Evolutionary conservation across 1,140 invertebrate species (phyloP), one percentile per base, ranked within the genome.

Genomic region (Doryteuthis pealeii): DNA sequence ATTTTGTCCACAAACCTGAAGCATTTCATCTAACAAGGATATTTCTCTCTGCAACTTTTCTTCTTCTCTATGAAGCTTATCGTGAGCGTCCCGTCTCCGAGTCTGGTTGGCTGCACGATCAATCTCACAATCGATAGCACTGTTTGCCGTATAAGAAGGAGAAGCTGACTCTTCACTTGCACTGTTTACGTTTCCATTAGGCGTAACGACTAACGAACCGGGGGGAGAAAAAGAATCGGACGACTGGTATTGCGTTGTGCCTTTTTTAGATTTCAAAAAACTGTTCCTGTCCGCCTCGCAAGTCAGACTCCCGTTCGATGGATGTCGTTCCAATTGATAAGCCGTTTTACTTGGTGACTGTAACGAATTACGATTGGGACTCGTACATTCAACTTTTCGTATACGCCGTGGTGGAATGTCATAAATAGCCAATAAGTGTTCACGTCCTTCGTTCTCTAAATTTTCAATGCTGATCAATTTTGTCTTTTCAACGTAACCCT

Each of bases 1-100:
- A n/a, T n/a, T n/a, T n/a, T n/a, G n/a, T n/a, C n/a, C n/a, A 74
- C 77, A 77, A 70, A 81, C 80, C 75, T 81, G 79, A 28, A 86
- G 71, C 68, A 86, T 84, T 79, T 86, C 83, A 79, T 86, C 84
- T 45, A 86, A 75, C 28, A 86, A 76, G 28, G 80, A 77, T 45
- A 86, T 82, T 70, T 86, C 84, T 69, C 79, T 78, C 35, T 83
- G 82, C 15, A 86, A 62, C 67, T 80, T 77, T 31, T 77, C 75
- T 71, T 86, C 83, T 54, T 80, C 77, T 31, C 79, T 81, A 31
- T 83, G 76, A 8, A 85, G 76, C 12, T 67, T 77, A 69, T 81
- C 76, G 54, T 82, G 72, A 10, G 81, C 81, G 49, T 83, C 79
- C 14, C 78, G n/a, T 32, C 66, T 26, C 1, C 66, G 66, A 26